Evolutionary conservation across 2,888 invertebrate genomes (phyloP).

Genomic region (Cremastobaeus sp.): DNA sequence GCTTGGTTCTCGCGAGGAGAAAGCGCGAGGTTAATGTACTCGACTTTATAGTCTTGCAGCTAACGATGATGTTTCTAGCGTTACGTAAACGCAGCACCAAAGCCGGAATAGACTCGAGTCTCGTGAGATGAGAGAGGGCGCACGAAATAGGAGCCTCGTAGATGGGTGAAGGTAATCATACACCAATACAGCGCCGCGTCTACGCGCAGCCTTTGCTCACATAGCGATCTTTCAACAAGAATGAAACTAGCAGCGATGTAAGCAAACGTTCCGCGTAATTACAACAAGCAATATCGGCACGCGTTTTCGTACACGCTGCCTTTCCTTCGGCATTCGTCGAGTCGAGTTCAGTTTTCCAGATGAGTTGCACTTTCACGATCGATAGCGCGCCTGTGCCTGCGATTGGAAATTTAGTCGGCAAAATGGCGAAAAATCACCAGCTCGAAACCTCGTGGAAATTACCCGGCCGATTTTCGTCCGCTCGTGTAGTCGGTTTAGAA

Average conservation of each 20-base stretch:
- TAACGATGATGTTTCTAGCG: constrained; percentile 70
- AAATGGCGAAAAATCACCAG: no score
- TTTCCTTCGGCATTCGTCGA: no score
- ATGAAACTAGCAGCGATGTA: constrained; percentile 22
- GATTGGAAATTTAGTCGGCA: no score
- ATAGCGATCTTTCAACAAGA: constrained; percentile 1
- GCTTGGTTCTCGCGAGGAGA: constrained; percentile 60
- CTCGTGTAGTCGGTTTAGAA: no score
- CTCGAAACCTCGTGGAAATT: no score
- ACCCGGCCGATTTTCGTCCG: no score
- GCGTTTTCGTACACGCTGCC: constrained; percentile 8
- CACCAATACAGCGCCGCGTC: neutral
- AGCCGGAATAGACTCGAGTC: constrained; percentile 56
- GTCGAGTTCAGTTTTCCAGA: no score
- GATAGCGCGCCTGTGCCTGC: no score
- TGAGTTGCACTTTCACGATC: no score
- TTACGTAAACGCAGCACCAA: constrained; percentile 66
- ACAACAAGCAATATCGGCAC: constrained; percentile 8
- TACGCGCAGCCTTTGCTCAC: neutral
- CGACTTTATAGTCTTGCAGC: constrained; percentile 64
- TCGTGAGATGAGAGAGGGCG: constrained; percentile 53
- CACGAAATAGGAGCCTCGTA: constrained; percentile 46
- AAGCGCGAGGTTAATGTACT: constrained; percentile 71
- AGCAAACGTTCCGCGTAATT: constrained; percentile 25
- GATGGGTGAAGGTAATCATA: constrained; percentile 36